These are phyloP conservation scores for Ageneiosus marmoratus DNA, from an alignment of 2,113 vertebrate species.

Conservation along the genomic window DNA sequence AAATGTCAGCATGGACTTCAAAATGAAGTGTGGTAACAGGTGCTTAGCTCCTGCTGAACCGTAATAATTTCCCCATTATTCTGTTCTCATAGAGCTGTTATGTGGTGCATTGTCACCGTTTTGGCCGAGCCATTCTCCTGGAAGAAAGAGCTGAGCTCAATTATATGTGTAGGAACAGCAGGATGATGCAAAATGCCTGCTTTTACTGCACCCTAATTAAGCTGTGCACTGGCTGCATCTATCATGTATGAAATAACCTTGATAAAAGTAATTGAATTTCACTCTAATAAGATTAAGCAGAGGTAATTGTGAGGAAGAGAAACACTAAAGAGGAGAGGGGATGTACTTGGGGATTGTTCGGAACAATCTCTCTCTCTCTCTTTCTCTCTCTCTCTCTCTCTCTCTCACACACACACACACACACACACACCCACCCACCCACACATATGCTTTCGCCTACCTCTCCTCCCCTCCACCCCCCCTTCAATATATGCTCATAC, in stretches of 20 bases:
- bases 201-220: constrained; percentile 73
- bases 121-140: constrained; percentile 70
- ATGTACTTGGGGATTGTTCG: constrained; percentile 77
- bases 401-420: constrained; percentile 51
- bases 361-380: no score
- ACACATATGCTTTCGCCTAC: no score
- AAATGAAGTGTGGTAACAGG: constrained; percentile 91
- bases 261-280: constrained; percentile 99
- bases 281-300: constrained; percentile 93
- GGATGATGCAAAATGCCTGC: constrained; percentile 72
- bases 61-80: constrained; percentile 87
- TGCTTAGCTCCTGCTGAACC: constrained; percentile 85
- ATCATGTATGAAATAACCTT: constrained; percentile 88
- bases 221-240: constrained; percentile 74
- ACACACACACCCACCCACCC: neutral
- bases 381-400: no score
- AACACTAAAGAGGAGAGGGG: constrained; percentile 82
- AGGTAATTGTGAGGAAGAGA: constrained; percentile 86
- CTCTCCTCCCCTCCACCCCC: no score
- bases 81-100: constrained; percentile 84
- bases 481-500: constrained; percentile 40
- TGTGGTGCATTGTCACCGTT: constrained; percentile 81
- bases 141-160: constrained; percentile 74
- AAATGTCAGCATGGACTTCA: constrained; percentile 93
- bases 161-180: constrained; percentile 73